A percentile compares a stretch with the other conserved stretches of the same genome.
Conservation (phyloP, 2,888 invertebrate genomes). For the Pristionchus exspectatus region DNA sequence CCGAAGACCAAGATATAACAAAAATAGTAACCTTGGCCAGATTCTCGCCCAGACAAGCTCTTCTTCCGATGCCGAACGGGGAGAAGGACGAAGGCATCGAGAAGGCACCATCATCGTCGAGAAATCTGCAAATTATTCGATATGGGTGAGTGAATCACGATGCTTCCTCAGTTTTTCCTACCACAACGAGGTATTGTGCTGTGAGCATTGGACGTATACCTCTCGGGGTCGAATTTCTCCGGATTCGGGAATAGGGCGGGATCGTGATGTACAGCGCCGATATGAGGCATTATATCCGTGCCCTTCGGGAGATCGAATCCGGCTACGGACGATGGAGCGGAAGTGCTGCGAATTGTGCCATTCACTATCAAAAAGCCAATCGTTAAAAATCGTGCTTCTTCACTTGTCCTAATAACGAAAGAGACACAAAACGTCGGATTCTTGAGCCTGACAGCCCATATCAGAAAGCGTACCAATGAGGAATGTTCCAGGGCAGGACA, state of each 20-base stretch:
- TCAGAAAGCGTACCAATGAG: conserved; percentile 58
- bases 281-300: conserved; percentile 66
- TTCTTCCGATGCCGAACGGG: conserved; percentile 54
- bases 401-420: not conserved
- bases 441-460: not conserved
- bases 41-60: conserved; percentile 62
- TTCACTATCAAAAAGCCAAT: not conserved
- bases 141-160: not conserved
- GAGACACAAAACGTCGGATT: not conserved
- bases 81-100: conserved; percentile 1
- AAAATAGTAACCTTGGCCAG: conserved; percentile 59
- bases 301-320: conserved; percentile 61
- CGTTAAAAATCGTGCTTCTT: too few species aligned
- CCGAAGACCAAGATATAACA: too few species aligned
- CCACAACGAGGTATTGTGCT: too few species aligned
- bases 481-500: conserved; percentile 70
- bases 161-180: not conserved
- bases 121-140: not conserved
- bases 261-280: conserved; percentile 64
- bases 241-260: conserved; percentile 64
- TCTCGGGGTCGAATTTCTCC: conserved; percentile 65
- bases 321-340: conserved; percentile 13
- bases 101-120: conserved; percentile 37
- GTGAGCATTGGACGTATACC: too few species aligned
- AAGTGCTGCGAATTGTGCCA: not conserved